These are phyloP conservation scores for Parazoanthus atlanticus DNA, from an alignment of 92 coral and sea anemone genomes.

Conservation along the genomic window DNA sequence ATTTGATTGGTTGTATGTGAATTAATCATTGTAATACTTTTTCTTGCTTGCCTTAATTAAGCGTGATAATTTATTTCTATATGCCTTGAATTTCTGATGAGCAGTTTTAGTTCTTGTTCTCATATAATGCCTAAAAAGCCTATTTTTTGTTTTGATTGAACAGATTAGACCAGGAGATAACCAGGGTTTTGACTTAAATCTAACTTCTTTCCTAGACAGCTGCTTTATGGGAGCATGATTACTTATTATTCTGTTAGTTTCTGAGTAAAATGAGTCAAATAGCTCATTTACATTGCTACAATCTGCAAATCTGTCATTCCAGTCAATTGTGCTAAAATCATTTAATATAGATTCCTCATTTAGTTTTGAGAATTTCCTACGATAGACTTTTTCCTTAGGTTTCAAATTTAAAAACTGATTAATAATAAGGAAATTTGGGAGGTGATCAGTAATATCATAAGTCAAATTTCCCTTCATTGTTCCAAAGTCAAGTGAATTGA, in stretches of 20 bases:
- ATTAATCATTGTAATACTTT: neutral
- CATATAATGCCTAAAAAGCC: neutral
- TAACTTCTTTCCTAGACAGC: slow-evolving; percentile 44
- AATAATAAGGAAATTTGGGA: slow-evolving; percentile 60
- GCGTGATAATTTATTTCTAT: neutral
- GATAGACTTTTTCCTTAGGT: slow-evolving; percentile 42
- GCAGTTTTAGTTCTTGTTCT: neutral
- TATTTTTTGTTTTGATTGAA: slow-evolving; percentile 21
- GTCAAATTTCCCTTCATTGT: slow-evolving; percentile 55
- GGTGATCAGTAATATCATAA: slow-evolving; percentile 50
- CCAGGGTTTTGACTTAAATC: slow-evolving; percentile 52
- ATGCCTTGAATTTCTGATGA: neutral
- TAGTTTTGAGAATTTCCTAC: slow-evolving; percentile 36
- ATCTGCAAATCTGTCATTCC: slow-evolving; percentile 8
- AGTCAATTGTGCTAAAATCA: slow-evolving; percentile 28
- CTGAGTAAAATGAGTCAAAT: slow-evolving; percentile 41
- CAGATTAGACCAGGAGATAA: slow-evolving; percentile 48
- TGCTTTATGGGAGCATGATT: slow-evolving; percentile 48
- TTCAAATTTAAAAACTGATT: slow-evolving; percentile 21
- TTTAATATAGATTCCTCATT: slow-evolving; percentile 31
- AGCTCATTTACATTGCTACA: slow-evolving; percentile 44
- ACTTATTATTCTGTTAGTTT: slow-evolving; percentile 39
- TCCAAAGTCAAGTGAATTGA: slow-evolving; percentile 54
- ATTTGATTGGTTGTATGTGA: neutral
- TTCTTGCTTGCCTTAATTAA: too few species aligned